These are phyloP conservation scores for Botia kubotai DNA, from an alignment of 2,797 vertebrate genomes.

Conservation along the genomic window DNA sequence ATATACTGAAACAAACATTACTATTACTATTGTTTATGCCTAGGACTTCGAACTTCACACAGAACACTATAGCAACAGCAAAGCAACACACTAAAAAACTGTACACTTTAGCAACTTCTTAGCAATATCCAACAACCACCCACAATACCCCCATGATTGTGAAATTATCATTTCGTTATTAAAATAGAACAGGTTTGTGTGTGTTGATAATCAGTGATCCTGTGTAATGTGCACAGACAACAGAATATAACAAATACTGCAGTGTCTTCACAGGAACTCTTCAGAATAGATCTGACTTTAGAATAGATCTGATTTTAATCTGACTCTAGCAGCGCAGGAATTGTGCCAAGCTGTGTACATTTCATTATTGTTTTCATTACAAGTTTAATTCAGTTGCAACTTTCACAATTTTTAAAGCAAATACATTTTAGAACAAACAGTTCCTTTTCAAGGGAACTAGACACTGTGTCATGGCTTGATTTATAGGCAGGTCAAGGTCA, in stretches of 20 bases:
- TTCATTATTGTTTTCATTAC: too few species aligned
- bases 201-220: neutral
- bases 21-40: neutral
- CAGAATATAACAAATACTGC: neutral
- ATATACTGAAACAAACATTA: neutral
- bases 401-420: too few species aligned
- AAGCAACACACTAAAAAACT: neutral
- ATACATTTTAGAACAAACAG: too few species aligned
- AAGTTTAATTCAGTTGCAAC: too few species aligned
- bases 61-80: neutral
- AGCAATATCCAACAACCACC: neutral
- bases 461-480: too few species aligned
- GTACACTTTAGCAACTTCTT: neutral
- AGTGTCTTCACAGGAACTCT: constrained; percentile 75
- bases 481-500: too few species aligned
- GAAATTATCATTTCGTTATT: too few species aligned
- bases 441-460: too few species aligned
- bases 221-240: neutral
- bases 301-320: too few species aligned
- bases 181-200: neutral
- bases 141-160: neutral
- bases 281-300: constrained; percentile 42
- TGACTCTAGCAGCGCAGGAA: too few species aligned
- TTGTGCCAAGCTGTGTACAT: too few species aligned
- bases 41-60: neutral